phyloP scores from a whole-genome alignment of 2,113 vertebrate genomes.

The Chamaetylas fuelleborni region DNA sequence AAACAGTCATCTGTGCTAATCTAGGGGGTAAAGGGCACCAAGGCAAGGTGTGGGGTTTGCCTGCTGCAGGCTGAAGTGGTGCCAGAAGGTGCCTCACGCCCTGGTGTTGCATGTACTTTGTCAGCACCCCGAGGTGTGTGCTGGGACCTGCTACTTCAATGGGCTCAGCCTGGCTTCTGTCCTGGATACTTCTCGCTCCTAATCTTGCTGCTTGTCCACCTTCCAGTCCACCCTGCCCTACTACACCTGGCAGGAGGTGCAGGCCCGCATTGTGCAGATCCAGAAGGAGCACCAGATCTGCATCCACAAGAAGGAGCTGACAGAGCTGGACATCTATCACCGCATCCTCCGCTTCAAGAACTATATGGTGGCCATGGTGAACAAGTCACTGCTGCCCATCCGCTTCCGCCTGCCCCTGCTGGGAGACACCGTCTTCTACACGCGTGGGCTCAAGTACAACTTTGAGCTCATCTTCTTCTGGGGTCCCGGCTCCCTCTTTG shows the following conservation, averaged over 20 bases:
- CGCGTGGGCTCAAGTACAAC: slow-evolving; percentile 96
- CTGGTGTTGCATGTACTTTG: neutral
- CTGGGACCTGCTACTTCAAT: neutral
- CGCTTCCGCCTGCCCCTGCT: slow-evolving; percentile 86
- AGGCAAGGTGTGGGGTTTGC: neutral
- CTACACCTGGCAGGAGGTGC: slow-evolving; percentile 97
- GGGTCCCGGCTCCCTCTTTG: slow-evolving; percentile 93
- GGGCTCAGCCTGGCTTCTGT: neutral
- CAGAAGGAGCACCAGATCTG: slow-evolving; percentile 99
- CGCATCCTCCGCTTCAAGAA: slow-evolving; percentile 98
- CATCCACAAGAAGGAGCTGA: slow-evolving; percentile 96
- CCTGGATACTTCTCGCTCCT: neutral
- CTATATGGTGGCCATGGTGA: slow-evolving; percentile 99
- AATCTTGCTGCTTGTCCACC: neutral
- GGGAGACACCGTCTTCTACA: slow-evolving; percentile 89
- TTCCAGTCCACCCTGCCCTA: slow-evolving; percentile 90
- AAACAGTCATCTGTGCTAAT: neutral
- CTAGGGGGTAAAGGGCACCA: neutral
- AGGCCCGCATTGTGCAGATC: slow-evolving; percentile 94
- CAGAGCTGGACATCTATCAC: slow-evolving; percentile 94
- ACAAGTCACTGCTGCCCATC: slow-evolving; percentile 94
- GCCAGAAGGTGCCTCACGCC: neutral
- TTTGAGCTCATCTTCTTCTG: slow-evolving; percentile 99
- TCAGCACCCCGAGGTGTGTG: accelerated
- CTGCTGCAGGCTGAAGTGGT: accelerated